Evolutionary conservation across 2,797 vertebrate genomes (phyloP), one percentile per base, ranked within the genome.

Genomic region (Champsocephalus esox): DNA sequence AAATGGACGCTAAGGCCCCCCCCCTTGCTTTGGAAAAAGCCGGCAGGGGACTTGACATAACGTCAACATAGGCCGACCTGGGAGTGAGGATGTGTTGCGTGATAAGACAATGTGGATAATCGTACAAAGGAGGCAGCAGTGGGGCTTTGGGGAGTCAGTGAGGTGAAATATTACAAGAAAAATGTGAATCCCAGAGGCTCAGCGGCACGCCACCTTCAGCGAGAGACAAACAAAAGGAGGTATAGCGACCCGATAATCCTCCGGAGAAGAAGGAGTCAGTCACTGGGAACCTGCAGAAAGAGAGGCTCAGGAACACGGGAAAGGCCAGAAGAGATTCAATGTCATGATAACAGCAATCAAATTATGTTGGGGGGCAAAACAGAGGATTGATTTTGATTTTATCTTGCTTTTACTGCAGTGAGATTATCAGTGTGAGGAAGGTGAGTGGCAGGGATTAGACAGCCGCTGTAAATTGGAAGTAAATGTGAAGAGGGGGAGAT

Each of bases 401-500:
- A 32, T 54, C 38, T 54, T 21, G 4, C 38, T 63, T 64, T 77
- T 19, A 38, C 73, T 1, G 1, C 65, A 60, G 70, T 63, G 49
- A 63, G 54, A 82, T 80, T 16, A 76, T 71, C 61, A 62, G 10
- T 43, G 3, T 52, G 44, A 70, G 41, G 55, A 62, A 28, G 61
- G 43, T 82, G 90, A 89, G 49, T 89, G 88, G 68, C 79, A 65
- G 81, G 89, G 89, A 91, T 89, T 90, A 89, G 66, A 70, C 17
- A 38, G n/a, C 28, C 4, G 64, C 43, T 62, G 60, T 48, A 84
- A 71, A 87, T 75, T 84, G 34, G 74, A 74, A 38, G 19, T 28
- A 49, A 67, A 80, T 46, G 61, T 50, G 63, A 56, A 49, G 17
- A n/a, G 43, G 41, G 44, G 46, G 19, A 56, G 87, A 89, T 90